Evolutionary conservation across 2,113 vertebrate genomes (phyloP).

Genomic region (Miniopterus natalensis): DNA sequence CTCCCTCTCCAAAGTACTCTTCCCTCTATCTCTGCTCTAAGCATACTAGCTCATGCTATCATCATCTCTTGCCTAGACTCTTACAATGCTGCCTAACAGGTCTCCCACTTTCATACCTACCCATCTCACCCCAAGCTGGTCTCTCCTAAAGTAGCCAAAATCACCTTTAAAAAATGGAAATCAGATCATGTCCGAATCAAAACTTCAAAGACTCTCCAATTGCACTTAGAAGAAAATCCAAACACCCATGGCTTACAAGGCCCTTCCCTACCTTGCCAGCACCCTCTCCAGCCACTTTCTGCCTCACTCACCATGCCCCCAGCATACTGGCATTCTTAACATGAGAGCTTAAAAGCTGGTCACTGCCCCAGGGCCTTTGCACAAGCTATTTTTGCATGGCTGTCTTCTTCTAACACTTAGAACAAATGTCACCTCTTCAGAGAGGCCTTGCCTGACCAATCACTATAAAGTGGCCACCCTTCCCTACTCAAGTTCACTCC

Average conservation of each 20-base stretch:
- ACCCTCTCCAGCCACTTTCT: neutral
- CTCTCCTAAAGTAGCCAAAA: neutral
- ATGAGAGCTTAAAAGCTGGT: neutral
- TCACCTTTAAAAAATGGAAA: neutral
- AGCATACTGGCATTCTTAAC: neutral
- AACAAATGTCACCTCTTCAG: neutral
- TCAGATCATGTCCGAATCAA: neutral
- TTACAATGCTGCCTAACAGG: neutral
- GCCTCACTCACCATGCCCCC: neutral
- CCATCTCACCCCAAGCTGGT: neutral
- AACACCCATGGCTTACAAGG: neutral
- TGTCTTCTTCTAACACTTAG: neutral
- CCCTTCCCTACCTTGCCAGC: neutral
- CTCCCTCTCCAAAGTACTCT: neutral
- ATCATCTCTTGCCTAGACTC: neutral
- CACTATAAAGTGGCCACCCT: neutral
- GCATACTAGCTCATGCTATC: too few relatives aligned
- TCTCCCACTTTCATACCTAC: neutral
- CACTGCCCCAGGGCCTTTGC: neutral
- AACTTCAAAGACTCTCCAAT: neutral
- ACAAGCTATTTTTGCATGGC: neutral
- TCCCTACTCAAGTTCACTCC: too few relatives aligned
- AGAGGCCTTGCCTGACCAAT: neutral
- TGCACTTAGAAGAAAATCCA: neutral
- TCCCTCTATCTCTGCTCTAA: neutral